phyloP scores from a whole-genome alignment of 2,113 vertebrate genomes.

The Notothenia rossii region DNA sequence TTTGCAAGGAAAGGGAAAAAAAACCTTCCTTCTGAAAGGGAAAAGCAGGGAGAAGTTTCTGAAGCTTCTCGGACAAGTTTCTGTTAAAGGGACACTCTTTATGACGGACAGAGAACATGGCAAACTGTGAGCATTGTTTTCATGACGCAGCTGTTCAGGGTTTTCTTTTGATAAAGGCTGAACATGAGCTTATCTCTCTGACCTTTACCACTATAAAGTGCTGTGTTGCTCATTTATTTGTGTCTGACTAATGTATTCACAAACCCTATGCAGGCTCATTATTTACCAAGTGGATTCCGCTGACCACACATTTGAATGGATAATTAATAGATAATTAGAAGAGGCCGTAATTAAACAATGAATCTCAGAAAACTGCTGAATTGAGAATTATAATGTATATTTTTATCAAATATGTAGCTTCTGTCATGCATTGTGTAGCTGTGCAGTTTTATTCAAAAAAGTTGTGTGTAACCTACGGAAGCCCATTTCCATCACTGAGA shows the following conservation, averaged over 20 bases:
- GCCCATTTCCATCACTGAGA: no score
- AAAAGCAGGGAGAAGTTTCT: not conserved
- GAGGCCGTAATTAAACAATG: constrained; percentile 53
- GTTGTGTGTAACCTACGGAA: not conserved
- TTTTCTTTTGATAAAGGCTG: constrained; percentile 44
- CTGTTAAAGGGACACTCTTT: not conserved
- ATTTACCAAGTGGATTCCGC: constrained; percentile 69
- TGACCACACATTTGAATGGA: constrained; percentile 66
- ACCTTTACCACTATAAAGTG: constrained; percentile 53
- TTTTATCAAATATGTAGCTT: constrained; percentile 13
- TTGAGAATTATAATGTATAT: constrained; percentile 18
- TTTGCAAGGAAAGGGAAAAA: no score
- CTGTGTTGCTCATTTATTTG: constrained; percentile 50
- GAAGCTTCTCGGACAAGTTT: not conserved
- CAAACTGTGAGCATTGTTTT: constrained; percentile 2
- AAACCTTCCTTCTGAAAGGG: no score
- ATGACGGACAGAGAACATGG: not conserved
- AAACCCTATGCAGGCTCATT: constrained; percentile 54
- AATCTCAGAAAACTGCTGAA: constrained; percentile 63
- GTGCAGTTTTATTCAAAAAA: not conserved
- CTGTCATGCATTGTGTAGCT: not conserved
- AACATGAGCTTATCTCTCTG: constrained; percentile 38
- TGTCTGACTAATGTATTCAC: constrained; percentile 57
- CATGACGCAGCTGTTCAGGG: constrained; percentile 7
- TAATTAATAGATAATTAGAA: constrained; percentile 73